These are phyloP conservation scores for Cenopis cana DNA, from an alignment of 2,888 invertebrate species.

Conservation along the genomic window DNA sequence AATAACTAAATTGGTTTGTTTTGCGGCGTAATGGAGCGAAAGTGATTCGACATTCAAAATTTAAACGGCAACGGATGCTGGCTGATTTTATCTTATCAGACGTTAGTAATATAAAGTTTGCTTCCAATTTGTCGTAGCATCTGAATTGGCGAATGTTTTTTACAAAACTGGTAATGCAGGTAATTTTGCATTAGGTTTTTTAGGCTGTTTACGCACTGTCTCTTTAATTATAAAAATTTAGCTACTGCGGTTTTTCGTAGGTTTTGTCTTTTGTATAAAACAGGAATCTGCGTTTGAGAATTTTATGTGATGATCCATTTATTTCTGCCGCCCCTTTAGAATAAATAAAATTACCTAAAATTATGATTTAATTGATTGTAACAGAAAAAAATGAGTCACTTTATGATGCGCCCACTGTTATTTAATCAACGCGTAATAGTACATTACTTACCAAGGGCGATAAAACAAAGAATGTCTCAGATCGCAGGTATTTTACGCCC, in stretches of 20 bases:
- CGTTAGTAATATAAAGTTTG: not conserved
- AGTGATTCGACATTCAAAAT: not conserved
- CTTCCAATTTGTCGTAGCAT: not conserved
- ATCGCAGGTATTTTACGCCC: no score
- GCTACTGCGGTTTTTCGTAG: not conserved
- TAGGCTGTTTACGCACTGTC: slow-evolving; percentile 11
- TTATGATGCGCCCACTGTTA: no score
- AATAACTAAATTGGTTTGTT: slow-evolving; percentile 1
- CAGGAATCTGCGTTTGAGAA: not conserved
- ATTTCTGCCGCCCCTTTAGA: not conserved
- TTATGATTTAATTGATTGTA: no score
- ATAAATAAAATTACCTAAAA: not conserved
- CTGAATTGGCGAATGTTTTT: slow-evolving; percentile 5
- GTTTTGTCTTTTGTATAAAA: not conserved
- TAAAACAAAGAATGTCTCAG: no score
- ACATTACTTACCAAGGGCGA: no score
- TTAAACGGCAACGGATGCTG: slow-evolving; percentile 5
- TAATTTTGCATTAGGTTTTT: not conserved
- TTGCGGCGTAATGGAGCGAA: not conserved
- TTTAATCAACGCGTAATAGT: no score
- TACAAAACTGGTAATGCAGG: not conserved
- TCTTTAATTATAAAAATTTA: not conserved
- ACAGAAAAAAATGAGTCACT: no score
- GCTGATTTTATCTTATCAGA: not conserved
- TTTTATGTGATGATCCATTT: not conserved